A percentile compares a stretch with the other conserved stretches of the same genome.
Evolutionary conservation across 1,140 invertebrate genomes (phyloP).

Genomic region (Tetramorium simillimum): DNA sequence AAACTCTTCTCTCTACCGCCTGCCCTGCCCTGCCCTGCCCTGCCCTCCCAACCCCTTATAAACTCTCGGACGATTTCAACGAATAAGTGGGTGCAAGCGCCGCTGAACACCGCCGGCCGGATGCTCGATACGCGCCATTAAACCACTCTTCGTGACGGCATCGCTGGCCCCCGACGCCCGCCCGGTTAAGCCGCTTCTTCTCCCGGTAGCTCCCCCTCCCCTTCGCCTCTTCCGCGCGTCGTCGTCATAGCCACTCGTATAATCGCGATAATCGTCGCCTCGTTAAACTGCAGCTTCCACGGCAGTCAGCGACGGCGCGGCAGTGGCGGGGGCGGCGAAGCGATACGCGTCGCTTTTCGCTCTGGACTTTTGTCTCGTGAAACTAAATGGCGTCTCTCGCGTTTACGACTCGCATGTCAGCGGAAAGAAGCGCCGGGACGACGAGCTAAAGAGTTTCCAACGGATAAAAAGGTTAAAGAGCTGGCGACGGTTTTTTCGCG

Average conservation of each 20-base stretch:
- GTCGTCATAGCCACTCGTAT: slow-evolving; percentile 65
- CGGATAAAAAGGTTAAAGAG: slow-evolving; percentile 36
- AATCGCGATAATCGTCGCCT: slow-evolving; percentile 80
- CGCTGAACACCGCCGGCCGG: slow-evolving; percentile 76
- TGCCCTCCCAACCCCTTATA: slow-evolving; percentile 38
- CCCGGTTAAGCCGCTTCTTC: slow-evolving; percentile 60
- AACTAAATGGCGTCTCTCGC: slow-evolving; percentile 21
- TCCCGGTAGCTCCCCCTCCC: slow-evolving; percentile 59
- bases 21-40: neutral
- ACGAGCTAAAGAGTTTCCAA: slow-evolving; percentile 1
- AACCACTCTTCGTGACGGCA: slow-evolving; percentile 71
- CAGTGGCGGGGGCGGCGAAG: neutral
- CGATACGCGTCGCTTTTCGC: slow-evolving; percentile 31
- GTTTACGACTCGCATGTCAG: slow-evolving; percentile 29
- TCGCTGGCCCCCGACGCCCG: slow-evolving; percentile 36
- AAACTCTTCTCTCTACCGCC: slow-evolving; percentile 14
- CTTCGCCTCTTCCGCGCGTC: slow-evolving; percentile 36
- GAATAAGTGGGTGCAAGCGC: slow-evolving; percentile 60
- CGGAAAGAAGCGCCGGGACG: slow-evolving; percentile 9
- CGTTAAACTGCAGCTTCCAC: slow-evolving; percentile 73
- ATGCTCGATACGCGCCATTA: slow-evolving; percentile 84
- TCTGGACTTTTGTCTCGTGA: slow-evolving; percentile 33
- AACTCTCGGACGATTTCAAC: slow-evolving; percentile 64
- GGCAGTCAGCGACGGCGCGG: neutral
- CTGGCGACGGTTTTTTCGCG: neutral